Evolutionary conservation across 2,113 vertebrate species (phyloP).

Genomic region (Asarcornis scutulata): DNA sequence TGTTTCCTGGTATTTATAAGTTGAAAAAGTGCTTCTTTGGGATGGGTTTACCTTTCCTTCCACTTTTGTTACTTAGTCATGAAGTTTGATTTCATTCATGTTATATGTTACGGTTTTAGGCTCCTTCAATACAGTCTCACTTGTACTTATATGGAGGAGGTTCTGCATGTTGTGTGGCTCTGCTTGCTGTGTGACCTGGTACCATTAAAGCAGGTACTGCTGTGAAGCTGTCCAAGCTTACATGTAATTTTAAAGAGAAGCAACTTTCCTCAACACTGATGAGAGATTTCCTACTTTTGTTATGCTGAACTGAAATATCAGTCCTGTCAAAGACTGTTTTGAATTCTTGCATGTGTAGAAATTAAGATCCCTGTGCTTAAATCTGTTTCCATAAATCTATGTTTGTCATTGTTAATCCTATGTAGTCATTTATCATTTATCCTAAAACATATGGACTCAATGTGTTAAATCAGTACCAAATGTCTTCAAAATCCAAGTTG

Average conservation of each 20-base stretch:
- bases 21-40: not conserved
- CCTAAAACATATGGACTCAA: not conserved
- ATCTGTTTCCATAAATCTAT: not conserved
- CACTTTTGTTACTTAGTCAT: accelerated
- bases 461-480: not conserved
- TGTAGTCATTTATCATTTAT: not conserved
- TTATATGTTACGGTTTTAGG: not conserved
- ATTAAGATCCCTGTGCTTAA: not conserved
- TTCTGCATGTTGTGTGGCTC: not conserved
- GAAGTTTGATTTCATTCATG: not conserved
- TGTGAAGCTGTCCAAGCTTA: not conserved
- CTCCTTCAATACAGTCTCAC: not conserved
- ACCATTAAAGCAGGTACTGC: not conserved
- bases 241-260: not conserved
- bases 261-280: not conserved
- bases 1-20: not conserved
- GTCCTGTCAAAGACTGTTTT: not conserved
- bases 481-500: not conserved
- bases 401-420: not conserved
- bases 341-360: not conserved
- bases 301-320: not conserved
- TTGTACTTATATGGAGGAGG: not conserved
- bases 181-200: not conserved
- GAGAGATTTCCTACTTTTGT: not conserved
- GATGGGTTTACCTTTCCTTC: not conserved